Percentiles rank a stretch among this genome's conserved stretches.
Conservation (phyloP, 2,797 vertebrate genomes). For the Eupleurogrammus muticus region DNA sequence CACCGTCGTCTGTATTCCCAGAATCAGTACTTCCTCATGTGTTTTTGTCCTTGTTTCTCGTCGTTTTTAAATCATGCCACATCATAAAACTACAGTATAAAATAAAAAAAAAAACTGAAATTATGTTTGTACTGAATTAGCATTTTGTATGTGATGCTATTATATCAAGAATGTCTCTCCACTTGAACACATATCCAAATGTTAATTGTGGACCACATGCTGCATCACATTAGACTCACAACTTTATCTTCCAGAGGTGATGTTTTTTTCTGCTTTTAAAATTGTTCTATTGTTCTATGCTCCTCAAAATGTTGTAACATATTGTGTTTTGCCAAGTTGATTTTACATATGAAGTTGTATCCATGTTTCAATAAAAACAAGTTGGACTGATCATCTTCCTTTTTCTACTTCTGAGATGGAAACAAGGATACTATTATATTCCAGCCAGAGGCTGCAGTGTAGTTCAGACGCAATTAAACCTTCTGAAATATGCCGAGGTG, state of each 20-base stretch:
- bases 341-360: conserved; percentile 48
- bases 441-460: background rate
- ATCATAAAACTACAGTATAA: conserved; percentile 18
- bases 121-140: conserved; percentile 30
- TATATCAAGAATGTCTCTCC: conserved; percentile 6
- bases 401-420: background rate
- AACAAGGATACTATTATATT: background rate
- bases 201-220: conserved; percentile 42
- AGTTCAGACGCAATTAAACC: background rate
- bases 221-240: conserved; percentile 16
- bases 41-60: conserved; percentile 28
- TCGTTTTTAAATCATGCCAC: conserved; percentile 1
- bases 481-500: background rate
- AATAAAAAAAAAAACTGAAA: conserved; percentile 18
- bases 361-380: conserved; percentile 52
- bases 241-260: conserved; percentile 25
- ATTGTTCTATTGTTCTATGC: conserved; percentile 18
- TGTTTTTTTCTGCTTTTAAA: conserved; percentile 38
- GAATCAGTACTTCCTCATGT: conserved; percentile 43
- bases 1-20: conserved; percentile 48
- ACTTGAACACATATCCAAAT: conserved; percentile 15
- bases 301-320: conserved; percentile 38
- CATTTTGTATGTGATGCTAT: conserved; percentile 1
- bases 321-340: conserved; percentile 48
- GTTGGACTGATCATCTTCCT: background rate